A percentile compares a stretch with the other conserved stretches of the same genome.
These are phyloP conservation scores for Oxyscelio sp. DNA, from an alignment of 2,888 invertebrate genomes.

Conservation along the genomic window DNA sequence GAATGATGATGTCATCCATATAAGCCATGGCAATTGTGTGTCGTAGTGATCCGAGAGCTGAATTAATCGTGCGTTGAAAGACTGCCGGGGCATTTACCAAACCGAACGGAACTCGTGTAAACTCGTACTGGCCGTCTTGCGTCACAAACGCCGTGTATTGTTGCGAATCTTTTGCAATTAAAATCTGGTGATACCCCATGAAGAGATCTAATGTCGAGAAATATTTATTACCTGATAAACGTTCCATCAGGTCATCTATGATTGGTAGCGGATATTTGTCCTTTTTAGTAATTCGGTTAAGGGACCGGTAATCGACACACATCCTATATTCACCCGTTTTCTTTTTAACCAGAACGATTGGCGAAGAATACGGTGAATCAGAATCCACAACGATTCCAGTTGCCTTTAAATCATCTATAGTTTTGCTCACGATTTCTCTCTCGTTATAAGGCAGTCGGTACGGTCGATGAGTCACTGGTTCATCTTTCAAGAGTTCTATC, in stretches of 20 bases:
- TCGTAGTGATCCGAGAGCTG: constrained; percentile 9
- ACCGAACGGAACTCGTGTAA: constrained; percentile 36
- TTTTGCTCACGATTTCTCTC: constrained; percentile 65
- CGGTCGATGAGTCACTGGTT: constrained; percentile 70
- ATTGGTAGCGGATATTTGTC: constrained; percentile 78
- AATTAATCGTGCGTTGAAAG: constrained; percentile 12
- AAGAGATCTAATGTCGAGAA: constrained; percentile 81
- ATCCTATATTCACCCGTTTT: constrained; percentile 78
- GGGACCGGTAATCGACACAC: constrained; percentile 79
- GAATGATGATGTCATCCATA: constrained; percentile 38
- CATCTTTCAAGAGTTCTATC: constrained; percentile 58
- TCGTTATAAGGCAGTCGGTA: constrained; percentile 70
- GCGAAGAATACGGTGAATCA: constrained; percentile 59
- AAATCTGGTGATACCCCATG: constrained; percentile 81
- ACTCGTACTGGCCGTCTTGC: constrained; percentile 66
- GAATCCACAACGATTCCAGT: constrained; percentile 73
- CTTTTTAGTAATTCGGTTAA: constrained; percentile 78
- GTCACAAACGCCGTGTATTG: constrained; percentile 82
- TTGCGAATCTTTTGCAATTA: constrained; percentile 75
- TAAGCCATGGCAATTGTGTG: constrained; percentile 26
- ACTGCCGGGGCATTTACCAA: constrained; percentile 40
- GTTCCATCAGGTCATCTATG: constrained; percentile 80
- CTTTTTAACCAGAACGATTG: constrained; percentile 78
- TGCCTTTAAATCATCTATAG: constrained; percentile 67
- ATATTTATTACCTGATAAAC: constrained; percentile 76